A percentile compares a stretch with the other conserved stretches of the same genome.
phyloP scores from a whole-genome alignment of 2,888 invertebrate species.

The Morinoia aosen region DNA sequence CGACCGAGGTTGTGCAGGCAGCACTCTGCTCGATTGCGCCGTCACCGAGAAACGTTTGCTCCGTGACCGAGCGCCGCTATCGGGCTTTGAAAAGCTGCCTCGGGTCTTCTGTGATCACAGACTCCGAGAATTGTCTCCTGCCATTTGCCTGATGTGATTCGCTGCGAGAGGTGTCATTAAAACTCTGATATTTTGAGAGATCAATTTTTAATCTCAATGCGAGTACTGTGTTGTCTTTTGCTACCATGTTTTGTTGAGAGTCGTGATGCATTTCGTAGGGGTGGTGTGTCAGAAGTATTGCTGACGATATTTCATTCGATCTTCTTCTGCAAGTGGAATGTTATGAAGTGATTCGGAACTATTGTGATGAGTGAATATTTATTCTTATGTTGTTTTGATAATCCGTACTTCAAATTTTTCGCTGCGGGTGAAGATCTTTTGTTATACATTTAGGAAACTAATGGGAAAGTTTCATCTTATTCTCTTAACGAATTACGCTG shows the following conservation, averaged over 20 bases:
- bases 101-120: not conserved
- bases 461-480: too few relatives aligned
- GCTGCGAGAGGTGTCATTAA: not conserved
- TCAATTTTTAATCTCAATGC: not conserved
- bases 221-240: not conserved
- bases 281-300: not conserved
- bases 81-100: not conserved
- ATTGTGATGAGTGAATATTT: not conserved
- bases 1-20: not conserved
- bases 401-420: too few relatives aligned
- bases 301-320: not conserved
- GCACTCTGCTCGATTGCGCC: conserved; percentile 1
- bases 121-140: not conserved
- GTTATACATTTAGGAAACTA: too few relatives aligned
- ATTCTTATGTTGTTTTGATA: not conserved
- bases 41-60: not conserved
- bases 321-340: not conserved
- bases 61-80: not conserved
- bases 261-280: not conserved
- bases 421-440: too few relatives aligned
- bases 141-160: conserved; percentile 12
- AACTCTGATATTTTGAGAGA: not conserved
- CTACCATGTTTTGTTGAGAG: not conserved
- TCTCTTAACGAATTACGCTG: too few relatives aligned
- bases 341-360: not conserved